Percentiles rank a stretch among this genome's conserved stretches.
These are phyloP conservation scores for Hippocampus barbouri DNA, from an alignment of 2,113 vertebrate species.

Conservation along the genomic window DNA sequence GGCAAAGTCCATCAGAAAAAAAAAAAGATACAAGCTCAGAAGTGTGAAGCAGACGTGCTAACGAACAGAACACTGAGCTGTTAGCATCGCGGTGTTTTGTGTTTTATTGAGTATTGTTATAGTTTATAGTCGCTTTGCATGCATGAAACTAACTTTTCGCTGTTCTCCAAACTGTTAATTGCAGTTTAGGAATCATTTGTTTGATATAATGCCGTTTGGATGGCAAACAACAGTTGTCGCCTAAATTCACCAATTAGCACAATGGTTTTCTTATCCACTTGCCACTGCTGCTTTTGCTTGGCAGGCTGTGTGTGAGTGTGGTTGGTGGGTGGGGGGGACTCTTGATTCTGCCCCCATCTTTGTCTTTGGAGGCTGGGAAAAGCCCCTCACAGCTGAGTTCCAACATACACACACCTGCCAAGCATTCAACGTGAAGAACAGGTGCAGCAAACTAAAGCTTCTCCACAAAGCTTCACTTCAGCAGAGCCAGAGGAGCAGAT, in stretches of 20 bases:
- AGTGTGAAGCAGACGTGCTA: no score
- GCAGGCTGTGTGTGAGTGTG: slow-evolving; percentile 3
- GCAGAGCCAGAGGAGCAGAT: slow-evolving; percentile 31
- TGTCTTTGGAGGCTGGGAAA: slow-evolving; percentile 45
- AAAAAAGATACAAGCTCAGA: no score
- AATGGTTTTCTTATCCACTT: slow-evolving; percentile 27
- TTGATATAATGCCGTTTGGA: slow-evolving; percentile 22
- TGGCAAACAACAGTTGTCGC: slow-evolving; percentile 1
- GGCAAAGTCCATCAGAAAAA: no score
- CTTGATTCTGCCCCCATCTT: slow-evolving; percentile 25
- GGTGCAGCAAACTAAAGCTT: slow-evolving; percentile 44
- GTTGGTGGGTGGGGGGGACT: slow-evolving; percentile 19
- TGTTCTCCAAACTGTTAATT: slow-evolving; percentile 14
- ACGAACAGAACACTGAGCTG: no score
- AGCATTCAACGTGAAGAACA: slow-evolving; percentile 33
- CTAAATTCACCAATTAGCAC: slow-evolving; percentile 28
- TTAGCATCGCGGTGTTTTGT: no score
- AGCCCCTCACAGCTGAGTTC: slow-evolving; percentile 45
- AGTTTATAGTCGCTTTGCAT: no score
- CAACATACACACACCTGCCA: slow-evolving; percentile 39
- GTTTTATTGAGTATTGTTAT: no score
- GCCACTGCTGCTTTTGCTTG: slow-evolving; percentile 5
- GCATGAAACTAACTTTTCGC: not conserved
- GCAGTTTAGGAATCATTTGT: slow-evolving; percentile 31
- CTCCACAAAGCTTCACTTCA: slow-evolving; percentile 42